A percentile compares a stretch with the other conserved stretches of the same genome.
These are phyloP conservation scores for Agrilus planipennis DNA, from an alignment of 1,140 invertebrate species.

Conservation along the genomic window DNA sequence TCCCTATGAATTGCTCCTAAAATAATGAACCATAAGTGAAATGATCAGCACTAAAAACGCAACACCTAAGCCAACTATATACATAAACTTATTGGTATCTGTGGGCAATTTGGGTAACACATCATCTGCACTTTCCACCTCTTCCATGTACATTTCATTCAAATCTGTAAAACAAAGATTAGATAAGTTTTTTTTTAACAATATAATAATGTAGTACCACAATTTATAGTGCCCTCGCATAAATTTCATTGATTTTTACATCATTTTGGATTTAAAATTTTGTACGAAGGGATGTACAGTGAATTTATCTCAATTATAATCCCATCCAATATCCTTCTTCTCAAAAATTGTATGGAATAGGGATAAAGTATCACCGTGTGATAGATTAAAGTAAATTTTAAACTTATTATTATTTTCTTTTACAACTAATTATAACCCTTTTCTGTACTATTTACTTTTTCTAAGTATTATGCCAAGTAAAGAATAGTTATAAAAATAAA, in stretches of 20 bases:
- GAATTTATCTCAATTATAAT: too few relatives aligned
- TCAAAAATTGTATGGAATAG: too few relatives aligned
- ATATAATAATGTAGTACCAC: conserved; percentile 1
- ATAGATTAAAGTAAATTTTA: too few relatives aligned
- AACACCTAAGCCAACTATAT: conserved; percentile 40
- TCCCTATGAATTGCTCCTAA: conserved; percentile 15
- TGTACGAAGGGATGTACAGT: background rate
- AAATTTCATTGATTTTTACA: background rate
- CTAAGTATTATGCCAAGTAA: too few relatives aligned
- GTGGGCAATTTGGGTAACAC: conserved; percentile 34
- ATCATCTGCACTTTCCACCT: conserved; percentile 39
- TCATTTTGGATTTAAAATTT: background rate
- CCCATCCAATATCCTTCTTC: too few relatives aligned
- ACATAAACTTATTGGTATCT: conserved; percentile 42
- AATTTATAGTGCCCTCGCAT: background rate
- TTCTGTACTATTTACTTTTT: too few relatives aligned
- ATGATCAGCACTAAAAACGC: conserved; percentile 45
- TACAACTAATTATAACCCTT: too few relatives aligned
- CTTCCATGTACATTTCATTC: conserved; percentile 49
- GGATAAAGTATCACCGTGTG: too few relatives aligned
- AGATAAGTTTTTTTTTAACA: background rate
- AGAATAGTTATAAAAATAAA: too few relatives aligned
- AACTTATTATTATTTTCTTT: too few relatives aligned
- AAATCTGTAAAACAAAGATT: conserved; percentile 45
- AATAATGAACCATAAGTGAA: conserved; percentile 44